Evolutionary conservation across 2,113 vertebrate species (phyloP), one percentile per base, ranked within the genome.

Genomic region (Poeciliopsis turrubarensis): DNA sequence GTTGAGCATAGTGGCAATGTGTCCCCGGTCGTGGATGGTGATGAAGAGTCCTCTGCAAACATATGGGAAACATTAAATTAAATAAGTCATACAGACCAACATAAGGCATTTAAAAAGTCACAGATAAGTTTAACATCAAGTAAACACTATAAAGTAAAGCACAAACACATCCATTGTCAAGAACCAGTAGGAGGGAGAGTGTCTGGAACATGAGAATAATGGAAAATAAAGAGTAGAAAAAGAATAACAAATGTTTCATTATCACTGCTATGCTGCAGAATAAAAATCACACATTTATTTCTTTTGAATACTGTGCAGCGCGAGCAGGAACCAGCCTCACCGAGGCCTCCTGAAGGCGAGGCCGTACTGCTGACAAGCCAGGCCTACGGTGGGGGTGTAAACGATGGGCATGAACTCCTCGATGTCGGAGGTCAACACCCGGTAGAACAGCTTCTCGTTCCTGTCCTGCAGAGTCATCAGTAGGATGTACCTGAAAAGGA

Each of bases 371-470:
- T 99, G 98, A 79, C 97, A 99, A 72, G 98, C 98, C 89, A 99
- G 89, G 9, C 98, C 98, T 19, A 99, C 98, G 0, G 97, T 99
- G 44, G 98, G 98, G 0, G 97, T 99, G 81, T 99, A 99, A 54
- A 99, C 96, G 0, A 99, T 97, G 22, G 98, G 98, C 98, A 99
- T 97, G 92, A 98, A 99, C 86, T 95, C 95, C 90, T 99, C 97
- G 0, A 98, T 95, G 60, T 99, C 96, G 0, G 97, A 99, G 1
- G 97, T 98, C 83, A 99, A 91, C 87, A 99, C 83, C 10, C 97
- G 95, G 86, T 99, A 99, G 87, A 99, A 99, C 27, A 99, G 93
- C 92, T 99, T 99, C 92, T 99, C 98, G 0, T 99, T 99, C 80
- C 97, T 94, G 92, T 99, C 98, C 93, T 99, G 98, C 65, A 99